These are phyloP conservation scores for Nomada goodeniana DNA, from an alignment of 2,888 invertebrate species.

Conservation along the genomic window DNA sequence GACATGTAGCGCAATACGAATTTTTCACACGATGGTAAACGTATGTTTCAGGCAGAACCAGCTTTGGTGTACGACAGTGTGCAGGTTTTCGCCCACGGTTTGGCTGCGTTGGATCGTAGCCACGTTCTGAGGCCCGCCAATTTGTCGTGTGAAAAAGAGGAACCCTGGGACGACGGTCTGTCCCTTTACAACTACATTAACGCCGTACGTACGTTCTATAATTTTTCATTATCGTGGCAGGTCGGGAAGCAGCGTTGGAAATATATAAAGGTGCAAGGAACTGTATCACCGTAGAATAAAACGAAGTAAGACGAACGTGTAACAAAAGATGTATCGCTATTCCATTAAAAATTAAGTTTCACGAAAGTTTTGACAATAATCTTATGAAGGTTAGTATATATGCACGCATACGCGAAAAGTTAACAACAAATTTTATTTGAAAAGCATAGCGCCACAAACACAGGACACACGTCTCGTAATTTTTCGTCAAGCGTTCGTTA, in stretches of 20 bases:
- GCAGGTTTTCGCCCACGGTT: slow-evolving; percentile 91
- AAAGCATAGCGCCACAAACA: not conserved
- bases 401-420: no score
- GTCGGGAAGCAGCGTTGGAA: not conserved
- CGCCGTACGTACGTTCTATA: slow-evolving; percentile 86
- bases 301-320: not conserved
- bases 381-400: no score
- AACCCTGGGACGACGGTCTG: slow-evolving; percentile 92
- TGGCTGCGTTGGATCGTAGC: slow-evolving; percentile 90
- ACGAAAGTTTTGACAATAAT: not conserved
- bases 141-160: slow-evolving; percentile 92
- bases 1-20: not conserved
- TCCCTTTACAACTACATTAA: slow-evolving; percentile 91
- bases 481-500: slow-evolving; percentile 15
- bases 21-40: slow-evolving; percentile 55
- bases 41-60: slow-evolving; percentile 90
- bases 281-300: no score
- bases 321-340: no score
- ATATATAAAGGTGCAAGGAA: not conserved
- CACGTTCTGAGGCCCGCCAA: slow-evolving; percentile 89
- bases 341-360: not conserved
- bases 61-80: slow-evolving; percentile 95
- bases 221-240: slow-evolving; percentile 17
- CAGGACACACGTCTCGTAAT: not conserved
- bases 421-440: no score